phyloP scores from a whole-genome alignment of 2,113 vertebrate genomes.

The Protobothrops flavoviridis region DNA sequence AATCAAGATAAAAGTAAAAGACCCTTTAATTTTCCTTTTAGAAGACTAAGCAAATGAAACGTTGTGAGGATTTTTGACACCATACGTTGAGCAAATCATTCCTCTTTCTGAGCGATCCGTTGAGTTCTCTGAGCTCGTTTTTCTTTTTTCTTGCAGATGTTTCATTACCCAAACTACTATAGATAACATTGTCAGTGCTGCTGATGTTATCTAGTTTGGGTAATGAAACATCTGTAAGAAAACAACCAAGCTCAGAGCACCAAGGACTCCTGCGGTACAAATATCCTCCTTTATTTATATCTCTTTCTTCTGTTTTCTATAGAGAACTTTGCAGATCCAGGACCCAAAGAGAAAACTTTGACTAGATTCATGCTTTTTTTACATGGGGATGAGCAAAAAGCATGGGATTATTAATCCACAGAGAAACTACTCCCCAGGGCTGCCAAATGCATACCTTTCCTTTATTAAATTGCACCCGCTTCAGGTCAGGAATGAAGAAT shows the following conservation, averaged over 20 bases:
- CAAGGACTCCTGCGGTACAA: too few species aligned
- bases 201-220: too few species aligned
- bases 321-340: background rate
- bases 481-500: background rate
- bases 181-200: too few species aligned
- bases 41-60: background rate
- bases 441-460: background rate
- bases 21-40: background rate
- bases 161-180: too few species aligned
- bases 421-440: background rate
- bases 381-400: background rate
- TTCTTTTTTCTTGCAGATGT: too few species aligned
- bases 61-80: background rate
- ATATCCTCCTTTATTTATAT: too few species aligned
- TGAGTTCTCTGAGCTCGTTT: too few species aligned
- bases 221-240: too few species aligned
- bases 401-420: background rate
- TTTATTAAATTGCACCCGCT: background rate
- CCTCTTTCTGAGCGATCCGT: background rate
- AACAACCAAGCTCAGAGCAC: too few species aligned
- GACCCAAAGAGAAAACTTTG: background rate
- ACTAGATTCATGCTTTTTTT: background rate
- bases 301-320: background rate
- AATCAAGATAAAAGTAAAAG: background rate
- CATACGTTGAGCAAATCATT: background rate